phyloP scores from a whole-genome alignment of 1,140 invertebrate genomes.

The Drosophila novamexicana region DNA sequence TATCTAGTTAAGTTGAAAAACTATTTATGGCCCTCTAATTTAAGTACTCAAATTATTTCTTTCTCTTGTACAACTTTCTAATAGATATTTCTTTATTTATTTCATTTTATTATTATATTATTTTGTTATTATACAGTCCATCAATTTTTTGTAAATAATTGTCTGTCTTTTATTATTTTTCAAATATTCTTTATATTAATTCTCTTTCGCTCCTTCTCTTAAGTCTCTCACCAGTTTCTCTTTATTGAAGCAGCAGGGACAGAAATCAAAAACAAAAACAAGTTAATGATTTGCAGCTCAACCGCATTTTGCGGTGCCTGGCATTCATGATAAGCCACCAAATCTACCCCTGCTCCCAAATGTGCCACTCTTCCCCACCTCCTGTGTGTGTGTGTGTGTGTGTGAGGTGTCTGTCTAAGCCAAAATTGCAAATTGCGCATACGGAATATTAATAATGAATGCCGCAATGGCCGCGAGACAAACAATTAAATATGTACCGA shows the following conservation, averaged over 20 bases:
- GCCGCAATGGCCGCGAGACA: slow-evolving; percentile 20
- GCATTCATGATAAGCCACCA: slow-evolving; percentile 8
- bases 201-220: not conserved
- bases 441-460: slow-evolving; percentile 36
- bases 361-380: not conserved
- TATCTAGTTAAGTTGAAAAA: too few species aligned
- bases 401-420: slow-evolving; percentile 8
- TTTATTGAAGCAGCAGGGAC: not conserved
- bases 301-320: slow-evolving; percentile 60
- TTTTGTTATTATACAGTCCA: too few species aligned
- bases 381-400: not conserved
- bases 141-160: too few species aligned
- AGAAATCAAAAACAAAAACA: slow-evolving; percentile 51
- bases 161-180: too few species aligned
- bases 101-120: not conserved
- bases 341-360: not conserved
- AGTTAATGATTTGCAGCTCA: slow-evolving; percentile 67
- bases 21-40: too few species aligned
- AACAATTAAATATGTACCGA: slow-evolving; percentile 36
- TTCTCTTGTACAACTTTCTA: too few species aligned
- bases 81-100: not conserved
- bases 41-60: too few species aligned
- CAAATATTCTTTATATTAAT: not conserved
- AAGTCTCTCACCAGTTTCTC: not conserved
- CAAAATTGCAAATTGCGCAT: slow-evolving; percentile 29